These are phyloP conservation scores for Drepana falcataria DNA, from an alignment of 2,888 invertebrate genomes.

Conservation along the genomic window DNA sequence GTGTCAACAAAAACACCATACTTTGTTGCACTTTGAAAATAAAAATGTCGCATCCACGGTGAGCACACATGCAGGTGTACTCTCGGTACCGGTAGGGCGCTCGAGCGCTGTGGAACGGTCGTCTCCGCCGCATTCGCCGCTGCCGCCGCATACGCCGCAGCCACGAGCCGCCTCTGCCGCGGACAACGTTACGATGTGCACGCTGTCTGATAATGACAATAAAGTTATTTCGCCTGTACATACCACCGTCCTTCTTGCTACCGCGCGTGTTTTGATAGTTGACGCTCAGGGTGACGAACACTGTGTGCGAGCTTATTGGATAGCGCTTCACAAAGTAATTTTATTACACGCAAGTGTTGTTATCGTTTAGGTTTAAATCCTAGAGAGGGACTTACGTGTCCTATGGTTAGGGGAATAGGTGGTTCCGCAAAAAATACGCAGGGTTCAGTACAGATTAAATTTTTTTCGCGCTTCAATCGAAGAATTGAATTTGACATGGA, in stretches of 20 bases:
- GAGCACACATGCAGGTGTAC: too few species aligned
- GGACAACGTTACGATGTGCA: too few species aligned
- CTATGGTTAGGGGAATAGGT: conserved; percentile 8
- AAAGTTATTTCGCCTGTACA: not conserved
- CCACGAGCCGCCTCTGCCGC: too few species aligned
- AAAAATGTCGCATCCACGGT: not conserved
- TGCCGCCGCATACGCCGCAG: too few species aligned
- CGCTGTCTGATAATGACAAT: not conserved
- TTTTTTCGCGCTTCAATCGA: conserved; percentile 9
- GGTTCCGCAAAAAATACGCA: conserved; percentile 5
- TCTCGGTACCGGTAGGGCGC: too few species aligned
- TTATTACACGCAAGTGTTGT: conserved; percentile 7
- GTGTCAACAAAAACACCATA: not conserved
- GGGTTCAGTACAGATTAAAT: conserved; percentile 1
- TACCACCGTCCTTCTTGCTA: not conserved
- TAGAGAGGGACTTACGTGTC: not conserved
- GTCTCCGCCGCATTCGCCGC: too few species aligned
- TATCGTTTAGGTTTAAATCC: conserved; percentile 5
- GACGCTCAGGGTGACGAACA: not conserved
- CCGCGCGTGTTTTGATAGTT: not conserved
- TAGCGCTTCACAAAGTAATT: conserved; percentile 10
- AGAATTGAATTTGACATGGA: conserved; percentile 7
- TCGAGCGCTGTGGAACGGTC: too few species aligned
- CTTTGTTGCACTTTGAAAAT: not conserved
- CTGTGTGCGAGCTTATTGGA: conserved; percentile 7